phyloP scores from a whole-genome alignment of 1,140 invertebrate genomes.

The Zaprionus taronus region DNA sequence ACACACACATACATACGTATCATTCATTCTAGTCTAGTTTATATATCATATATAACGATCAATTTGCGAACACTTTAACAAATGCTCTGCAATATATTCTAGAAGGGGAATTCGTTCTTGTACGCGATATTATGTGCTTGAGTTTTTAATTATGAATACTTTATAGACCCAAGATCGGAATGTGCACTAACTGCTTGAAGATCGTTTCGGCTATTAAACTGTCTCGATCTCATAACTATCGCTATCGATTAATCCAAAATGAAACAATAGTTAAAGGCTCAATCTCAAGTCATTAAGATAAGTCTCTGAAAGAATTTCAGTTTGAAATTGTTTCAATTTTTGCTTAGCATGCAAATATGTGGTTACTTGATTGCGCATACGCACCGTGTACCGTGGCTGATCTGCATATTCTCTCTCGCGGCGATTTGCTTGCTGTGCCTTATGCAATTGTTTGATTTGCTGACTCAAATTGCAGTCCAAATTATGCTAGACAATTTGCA shows the following conservation, averaged over 20 bases:
- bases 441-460: constrained; percentile 41
- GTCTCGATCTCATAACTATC: neutral
- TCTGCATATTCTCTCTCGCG: constrained; percentile 9
- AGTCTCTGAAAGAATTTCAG: no score
- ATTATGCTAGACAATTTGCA: constrained; percentile 32
- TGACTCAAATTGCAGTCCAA: constrained; percentile 22
- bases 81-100: neutral
- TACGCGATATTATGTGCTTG: neutral
- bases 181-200: neutral
- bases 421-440: constrained; percentile 8
- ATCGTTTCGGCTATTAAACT: neutral
- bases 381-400: neutral
- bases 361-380: constrained; percentile 22
- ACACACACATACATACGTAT: neutral
- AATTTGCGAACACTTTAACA: neutral
- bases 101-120: constrained; percentile 2
- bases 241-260: no score
- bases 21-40: neutral
- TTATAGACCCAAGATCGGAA: neutral
- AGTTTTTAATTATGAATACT: neutral
- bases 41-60: neutral
- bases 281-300: no score
- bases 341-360: no score
- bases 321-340: no score
- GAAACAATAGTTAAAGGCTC: no score